Base-by-base conservation (phyloP, 2,888 invertebrate species). In the Strigamia maritima region DNA sequence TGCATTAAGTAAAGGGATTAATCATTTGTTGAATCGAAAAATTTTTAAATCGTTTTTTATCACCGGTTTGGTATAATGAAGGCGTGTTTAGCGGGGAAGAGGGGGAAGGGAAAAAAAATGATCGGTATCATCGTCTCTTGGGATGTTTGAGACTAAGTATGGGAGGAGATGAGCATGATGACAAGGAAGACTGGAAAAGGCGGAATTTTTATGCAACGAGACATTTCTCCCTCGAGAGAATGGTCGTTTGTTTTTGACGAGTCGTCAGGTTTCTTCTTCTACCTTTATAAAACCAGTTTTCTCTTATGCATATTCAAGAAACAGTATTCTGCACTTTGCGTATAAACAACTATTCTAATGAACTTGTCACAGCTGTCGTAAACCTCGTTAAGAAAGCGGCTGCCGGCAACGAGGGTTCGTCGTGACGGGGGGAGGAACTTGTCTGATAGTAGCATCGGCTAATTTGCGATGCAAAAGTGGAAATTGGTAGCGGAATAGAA, bases 331-430 rank as follows among this genome's bases (percentile, higher is more conserved):
- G 60, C 22, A 60, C 60, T 60, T 60, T 60, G 60, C 60, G 60
- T 60, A 60, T 60, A 60, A 60, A 60, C 60, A 60, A 60, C 60
- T 60, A 6, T 6, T 60, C 60, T 60, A 60, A 60, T 60, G 60
- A 60, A 60, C 60, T 60, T 60, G 60, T 60, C 60, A n/a, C 60
- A 60, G 60, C 60, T 60, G 60, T 60, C 22, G 7, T 19, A n/a
- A 19, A 19, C 60, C 60, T 19, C 60, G 19, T 19, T 60, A 16
- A 2, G n/a, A 60, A 60, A 60, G 19, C 60, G 24, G 60, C 1
- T 60, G 19, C 4, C 1, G 19, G 60, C 22, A 19, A 60, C n/a
- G 8, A 19, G n/a, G 19, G 22, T 16, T 60, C 22, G 60, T 60
- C n/a, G 8, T 60, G 19, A 10, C 22, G 60, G n/a, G 60, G 60